A percentile compares a stretch with the other conserved stretches of the same genome.
phyloP scores from a whole-genome alignment of 1,140 invertebrate species.

The Tachypleus tridentatus region DNA sequence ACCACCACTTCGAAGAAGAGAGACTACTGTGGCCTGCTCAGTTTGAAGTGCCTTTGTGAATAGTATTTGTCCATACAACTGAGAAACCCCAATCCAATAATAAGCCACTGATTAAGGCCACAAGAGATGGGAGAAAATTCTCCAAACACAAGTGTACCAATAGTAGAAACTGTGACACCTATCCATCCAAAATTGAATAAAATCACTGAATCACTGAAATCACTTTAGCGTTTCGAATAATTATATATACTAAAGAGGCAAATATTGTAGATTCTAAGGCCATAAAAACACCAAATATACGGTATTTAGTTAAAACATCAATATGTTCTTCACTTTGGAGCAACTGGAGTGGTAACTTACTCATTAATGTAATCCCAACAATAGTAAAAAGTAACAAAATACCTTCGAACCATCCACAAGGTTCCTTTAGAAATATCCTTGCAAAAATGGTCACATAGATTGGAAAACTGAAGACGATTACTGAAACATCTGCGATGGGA shows the following conservation, averaged over 20 bases:
- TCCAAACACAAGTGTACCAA: conserved; percentile 60
- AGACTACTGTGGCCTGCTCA: conserved; percentile 81
- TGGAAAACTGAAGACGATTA: conserved; percentile 46
- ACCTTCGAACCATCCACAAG: conserved; percentile 42
- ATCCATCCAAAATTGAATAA: conserved; percentile 40
- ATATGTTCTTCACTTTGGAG: conserved; percentile 19
- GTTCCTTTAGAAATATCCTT: conserved; percentile 42
- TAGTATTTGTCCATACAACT: conserved; percentile 80
- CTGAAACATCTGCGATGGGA: conserved; percentile 44
- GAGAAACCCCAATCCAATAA: conserved; percentile 66
- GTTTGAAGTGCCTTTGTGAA: conserved; percentile 71
- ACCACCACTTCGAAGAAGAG: conserved; percentile 66
- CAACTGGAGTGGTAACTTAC: conserved; percentile 41
- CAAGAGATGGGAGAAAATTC: conserved; percentile 66
- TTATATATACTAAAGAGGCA: conserved; percentile 74
- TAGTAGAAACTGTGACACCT: conserved; percentile 61
- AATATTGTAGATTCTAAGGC: conserved; percentile 73
- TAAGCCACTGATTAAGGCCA: conserved; percentile 59
- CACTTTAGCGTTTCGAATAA: conserved; percentile 68
- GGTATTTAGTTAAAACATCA: conserved; percentile 7
- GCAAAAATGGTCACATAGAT: conserved; percentile 44
- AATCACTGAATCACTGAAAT: conserved; percentile 11
- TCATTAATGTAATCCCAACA: conserved; percentile 40
- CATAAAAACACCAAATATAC: conserved; percentile 56
- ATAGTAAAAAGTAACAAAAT: conserved; percentile 39